A percentile compares a stretch with the other conserved stretches of the same genome.
Evolutionary conservation across 2,797 vertebrate genomes (phyloP).

Genomic region (Chloroceryle inda): DNA sequence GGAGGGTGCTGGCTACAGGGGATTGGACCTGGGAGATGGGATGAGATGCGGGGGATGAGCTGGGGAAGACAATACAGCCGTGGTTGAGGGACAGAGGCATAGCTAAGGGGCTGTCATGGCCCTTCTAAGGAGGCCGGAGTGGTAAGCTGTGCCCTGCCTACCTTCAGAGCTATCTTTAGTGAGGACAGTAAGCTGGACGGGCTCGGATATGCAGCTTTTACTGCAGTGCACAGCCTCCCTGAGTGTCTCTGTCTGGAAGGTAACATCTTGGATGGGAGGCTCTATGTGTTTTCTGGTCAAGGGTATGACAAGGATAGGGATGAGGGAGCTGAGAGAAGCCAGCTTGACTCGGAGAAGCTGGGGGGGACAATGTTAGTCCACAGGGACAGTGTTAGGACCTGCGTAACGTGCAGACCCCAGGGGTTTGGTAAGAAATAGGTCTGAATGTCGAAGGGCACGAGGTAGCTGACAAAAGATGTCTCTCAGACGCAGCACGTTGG

Average conservation of each 20-base stretch:
- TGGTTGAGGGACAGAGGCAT: accelerated
- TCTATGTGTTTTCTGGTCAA: background rate
- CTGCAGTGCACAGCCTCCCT: background rate
- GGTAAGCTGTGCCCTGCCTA: background rate
- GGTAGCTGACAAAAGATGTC: background rate
- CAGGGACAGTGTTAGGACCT: background rate
- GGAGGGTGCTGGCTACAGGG: background rate
- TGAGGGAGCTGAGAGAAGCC: background rate
- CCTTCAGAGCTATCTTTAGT: background rate
- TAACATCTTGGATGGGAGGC: background rate
- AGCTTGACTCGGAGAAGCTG: background rate
- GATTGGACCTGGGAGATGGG: background rate
- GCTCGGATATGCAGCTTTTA: background rate
- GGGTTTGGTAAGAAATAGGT: background rate
- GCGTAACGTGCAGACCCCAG: background rate
- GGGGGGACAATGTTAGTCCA: too few relatives aligned
- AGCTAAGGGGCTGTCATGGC: background rate
- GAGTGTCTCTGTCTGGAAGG: background rate
- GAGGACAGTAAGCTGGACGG: background rate
- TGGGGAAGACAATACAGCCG: background rate
- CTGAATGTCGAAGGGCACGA: background rate
- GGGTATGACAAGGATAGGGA: background rate
- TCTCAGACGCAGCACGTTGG: background rate
- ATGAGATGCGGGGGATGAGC: background rate
- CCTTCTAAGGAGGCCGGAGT: background rate